Evolutionary conservation across 2,888 invertebrate genomes (phyloP).

Genomic region (Conops quadrifasciatus): DNA sequence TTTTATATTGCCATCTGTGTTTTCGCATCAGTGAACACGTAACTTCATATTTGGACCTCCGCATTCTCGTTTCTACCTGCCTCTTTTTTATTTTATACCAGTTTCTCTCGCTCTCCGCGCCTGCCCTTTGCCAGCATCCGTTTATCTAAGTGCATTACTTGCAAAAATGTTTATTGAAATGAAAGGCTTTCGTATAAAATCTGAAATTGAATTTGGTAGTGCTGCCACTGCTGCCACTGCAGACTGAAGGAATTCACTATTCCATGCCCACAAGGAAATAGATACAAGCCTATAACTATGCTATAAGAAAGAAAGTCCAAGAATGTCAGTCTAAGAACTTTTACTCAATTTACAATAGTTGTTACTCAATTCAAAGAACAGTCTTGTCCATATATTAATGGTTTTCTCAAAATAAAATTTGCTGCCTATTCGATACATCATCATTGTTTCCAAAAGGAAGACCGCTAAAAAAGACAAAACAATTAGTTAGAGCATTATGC

Average conservation of each 20-base stretch:
- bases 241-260: neutral
- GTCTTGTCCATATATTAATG: too few species aligned
- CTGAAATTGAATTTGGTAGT: constrained; percentile 54
- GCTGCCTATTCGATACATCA: too few species aligned
- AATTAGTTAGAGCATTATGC: too few species aligned
- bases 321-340: too few species aligned
- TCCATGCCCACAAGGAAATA: too few species aligned
- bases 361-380: too few species aligned
- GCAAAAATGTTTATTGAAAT: constrained; percentile 59
- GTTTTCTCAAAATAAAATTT: too few species aligned
- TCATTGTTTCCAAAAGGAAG: too few species aligned
- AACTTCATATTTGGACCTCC: neutral
- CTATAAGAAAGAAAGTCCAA: too few species aligned
- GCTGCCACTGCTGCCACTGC: constrained; percentile 40
- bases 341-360: too few species aligned
- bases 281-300: too few species aligned
- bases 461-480: too few species aligned
- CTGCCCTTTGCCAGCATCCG: neutral
- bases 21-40: neutral
- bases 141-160: constrained; percentile 31
- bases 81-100: neutral
- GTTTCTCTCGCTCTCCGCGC: neutral
- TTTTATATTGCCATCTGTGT: neutral
- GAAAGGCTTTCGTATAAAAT: constrained; percentile 56
- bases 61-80: neutral